Evolutionary conservation across 2,888 invertebrate genomes (phyloP).

Genomic region (Pyralis farinalis): DNA sequence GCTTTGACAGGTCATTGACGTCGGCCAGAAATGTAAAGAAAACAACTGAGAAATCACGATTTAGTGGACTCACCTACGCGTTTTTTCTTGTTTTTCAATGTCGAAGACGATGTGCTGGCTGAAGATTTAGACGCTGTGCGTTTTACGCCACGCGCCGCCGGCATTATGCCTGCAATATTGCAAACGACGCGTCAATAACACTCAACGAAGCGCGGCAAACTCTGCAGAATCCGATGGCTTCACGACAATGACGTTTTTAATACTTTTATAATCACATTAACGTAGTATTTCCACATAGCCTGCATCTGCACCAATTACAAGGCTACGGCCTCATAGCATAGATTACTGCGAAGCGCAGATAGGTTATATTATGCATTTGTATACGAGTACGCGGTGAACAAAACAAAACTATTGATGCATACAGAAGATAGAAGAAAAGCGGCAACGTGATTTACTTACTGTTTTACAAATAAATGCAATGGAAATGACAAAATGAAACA

Average conservation of each 20-base stretch:
- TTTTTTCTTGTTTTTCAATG: slow-evolving; percentile 74
- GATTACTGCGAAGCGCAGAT: slow-evolving; percentile 68
- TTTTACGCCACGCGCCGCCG: slow-evolving; percentile 76
- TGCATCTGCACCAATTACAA: slow-evolving; percentile 65
- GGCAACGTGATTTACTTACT: slow-evolving; percentile 57
- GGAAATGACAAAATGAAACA: slow-evolving; percentile 40
- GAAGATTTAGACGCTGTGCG: slow-evolving; percentile 71
- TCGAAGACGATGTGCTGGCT: slow-evolving; percentile 49
- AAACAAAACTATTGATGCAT: slow-evolving; percentile 63
- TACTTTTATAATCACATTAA: slow-evolving; percentile 64
- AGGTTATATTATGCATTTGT: slow-evolving; percentile 79
- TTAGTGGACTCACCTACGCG: slow-evolving; percentile 60
- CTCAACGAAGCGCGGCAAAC: slow-evolving; percentile 62
- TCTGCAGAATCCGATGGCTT: slow-evolving; percentile 39
- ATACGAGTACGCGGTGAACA: slow-evolving; percentile 66
- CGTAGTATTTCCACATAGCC: slow-evolving; percentile 49
- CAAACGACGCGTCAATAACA: slow-evolving; percentile 70
- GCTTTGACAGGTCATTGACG: slow-evolving; percentile 79
- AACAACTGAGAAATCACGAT: slow-evolving; percentile 57
- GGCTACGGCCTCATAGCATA: slow-evolving; percentile 61
- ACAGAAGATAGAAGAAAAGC: slow-evolving; percentile 30
- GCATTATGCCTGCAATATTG: slow-evolving; percentile 77
- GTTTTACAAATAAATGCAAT: slow-evolving; percentile 43
- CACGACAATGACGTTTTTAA: slow-evolving; percentile 62
- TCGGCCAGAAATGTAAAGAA: slow-evolving; percentile 67